A percentile compares a stretch with the other conserved stretches of the same genome.
phyloP scores from a whole-genome alignment of 2,888 invertebrate species.

The Sphaerophoria taeniata region DNA sequence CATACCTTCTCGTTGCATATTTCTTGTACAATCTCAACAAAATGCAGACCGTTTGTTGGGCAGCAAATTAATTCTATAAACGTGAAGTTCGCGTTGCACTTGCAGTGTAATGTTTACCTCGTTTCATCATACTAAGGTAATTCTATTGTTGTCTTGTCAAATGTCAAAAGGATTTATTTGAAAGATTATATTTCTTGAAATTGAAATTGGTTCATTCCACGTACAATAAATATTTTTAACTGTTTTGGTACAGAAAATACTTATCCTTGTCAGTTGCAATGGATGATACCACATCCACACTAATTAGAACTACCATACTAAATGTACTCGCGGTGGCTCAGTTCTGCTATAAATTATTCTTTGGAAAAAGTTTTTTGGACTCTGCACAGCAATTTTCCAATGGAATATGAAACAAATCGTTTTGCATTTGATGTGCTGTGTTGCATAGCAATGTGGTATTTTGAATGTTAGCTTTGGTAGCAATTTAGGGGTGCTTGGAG shows the following conservation, averaged over 20 bases:
- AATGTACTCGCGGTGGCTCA: no score
- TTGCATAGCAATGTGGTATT: no score
- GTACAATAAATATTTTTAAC: no score
- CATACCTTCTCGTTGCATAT: slow-evolving; percentile 13
- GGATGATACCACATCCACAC: no score
- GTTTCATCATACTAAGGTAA: slow-evolving; percentile 2
- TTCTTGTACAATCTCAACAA: slow-evolving; percentile 6
- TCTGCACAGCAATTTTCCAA: background rate
- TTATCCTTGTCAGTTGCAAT: no score
- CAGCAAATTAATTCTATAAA: slow-evolving; percentile 31
- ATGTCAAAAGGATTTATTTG: background rate
- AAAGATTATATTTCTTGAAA: background rate
- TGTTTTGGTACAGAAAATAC: no score
- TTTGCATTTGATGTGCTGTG: background rate
- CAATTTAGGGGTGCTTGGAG: no score
- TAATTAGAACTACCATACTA: no score
- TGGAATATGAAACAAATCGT: background rate
- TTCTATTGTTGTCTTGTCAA: background rate
- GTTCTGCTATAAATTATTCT: no score
- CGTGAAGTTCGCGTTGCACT: background rate
- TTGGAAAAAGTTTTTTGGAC: no score
- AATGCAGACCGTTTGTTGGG: slow-evolving; percentile 25
- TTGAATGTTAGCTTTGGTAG: no score
- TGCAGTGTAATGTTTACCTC: background rate
- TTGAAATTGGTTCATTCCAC: background rate